These are phyloP conservation scores for Otus sunia DNA, from an alignment of 2,113 vertebrate species.

Conservation along the genomic window DNA sequence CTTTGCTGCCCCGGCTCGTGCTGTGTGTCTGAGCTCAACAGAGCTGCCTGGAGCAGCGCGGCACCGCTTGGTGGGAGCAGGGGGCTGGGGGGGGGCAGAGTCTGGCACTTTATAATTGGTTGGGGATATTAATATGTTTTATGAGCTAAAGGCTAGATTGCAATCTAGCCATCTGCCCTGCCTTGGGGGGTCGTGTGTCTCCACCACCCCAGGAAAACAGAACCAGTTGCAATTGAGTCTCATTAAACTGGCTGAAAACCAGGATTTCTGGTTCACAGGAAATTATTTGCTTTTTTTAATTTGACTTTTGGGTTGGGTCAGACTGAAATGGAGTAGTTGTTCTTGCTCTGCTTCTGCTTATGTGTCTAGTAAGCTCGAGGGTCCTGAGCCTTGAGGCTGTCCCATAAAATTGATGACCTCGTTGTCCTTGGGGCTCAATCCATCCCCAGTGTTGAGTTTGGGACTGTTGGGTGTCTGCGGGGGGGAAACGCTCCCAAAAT, in stretches of 20 bases:
- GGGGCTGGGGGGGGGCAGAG: neutral
- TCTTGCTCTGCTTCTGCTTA: neutral
- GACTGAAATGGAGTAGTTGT: neutral
- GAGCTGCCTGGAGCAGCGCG: neutral
- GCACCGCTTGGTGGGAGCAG: neutral
- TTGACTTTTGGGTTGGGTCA: neutral
- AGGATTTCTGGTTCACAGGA: conserved; percentile 26
- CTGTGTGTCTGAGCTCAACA: neutral
- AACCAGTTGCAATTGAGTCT: neutral
- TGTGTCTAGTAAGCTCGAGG: neutral
- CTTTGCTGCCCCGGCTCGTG: neutral
- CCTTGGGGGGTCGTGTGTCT: neutral
- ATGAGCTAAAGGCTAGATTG: neutral
- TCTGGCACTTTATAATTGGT: conserved; percentile 19
- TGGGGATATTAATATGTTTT: conserved; percentile 24
- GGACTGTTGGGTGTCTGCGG: neutral
- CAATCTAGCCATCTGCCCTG: conserved; percentile 29
- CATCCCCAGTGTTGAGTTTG: neutral
- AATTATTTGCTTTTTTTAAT: neutral
- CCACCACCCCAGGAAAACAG: neutral
- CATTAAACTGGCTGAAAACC: neutral
- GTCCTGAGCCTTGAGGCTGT: neutral
- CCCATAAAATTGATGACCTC: neutral
- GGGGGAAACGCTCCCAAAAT: neutral
- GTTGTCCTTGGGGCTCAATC: neutral